Evolutionary conservation across 64 coral and sea anemone species (phyloP).

Genomic region (Montipora sp.): DNA sequence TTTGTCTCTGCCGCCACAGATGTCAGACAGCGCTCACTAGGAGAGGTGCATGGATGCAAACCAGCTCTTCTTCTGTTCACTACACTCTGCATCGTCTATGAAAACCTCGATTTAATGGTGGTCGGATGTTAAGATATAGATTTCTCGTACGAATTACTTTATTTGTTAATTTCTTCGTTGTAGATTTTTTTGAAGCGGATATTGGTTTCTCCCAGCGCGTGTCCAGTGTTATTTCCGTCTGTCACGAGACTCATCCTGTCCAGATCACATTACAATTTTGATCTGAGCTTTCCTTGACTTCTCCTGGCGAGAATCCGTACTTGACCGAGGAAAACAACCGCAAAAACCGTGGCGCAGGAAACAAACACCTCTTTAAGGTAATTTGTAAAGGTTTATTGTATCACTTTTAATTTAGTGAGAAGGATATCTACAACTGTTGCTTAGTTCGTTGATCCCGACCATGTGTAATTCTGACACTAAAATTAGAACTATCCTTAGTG

Average conservation of each 20-base stretch:
- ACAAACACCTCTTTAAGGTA: not conserved
- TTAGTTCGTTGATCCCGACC: not conserved
- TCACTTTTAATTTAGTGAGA: too few relatives aligned
- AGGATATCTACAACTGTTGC: not conserved
- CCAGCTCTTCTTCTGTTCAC: not conserved
- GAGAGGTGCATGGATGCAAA: not conserved
- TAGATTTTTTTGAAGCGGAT: not conserved
- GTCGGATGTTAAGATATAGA: not conserved
- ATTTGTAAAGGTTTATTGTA: not conserved
- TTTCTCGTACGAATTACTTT: not conserved
- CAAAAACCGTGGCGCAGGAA: not conserved
- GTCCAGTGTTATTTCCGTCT: constrained; percentile 1
- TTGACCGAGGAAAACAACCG: not conserved
- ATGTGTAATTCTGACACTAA: not conserved
- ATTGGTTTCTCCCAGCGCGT: not conserved
- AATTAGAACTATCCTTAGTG: not conserved
- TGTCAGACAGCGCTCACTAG: not conserved
- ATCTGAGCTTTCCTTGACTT: not conserved
- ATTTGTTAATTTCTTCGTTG: not conserved
- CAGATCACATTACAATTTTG: not conserved
- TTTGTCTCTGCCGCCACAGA: not conserved
- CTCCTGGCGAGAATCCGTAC: not conserved
- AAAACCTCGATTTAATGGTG: not conserved
- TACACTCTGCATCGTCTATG: not conserved
- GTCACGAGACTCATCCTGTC: not conserved